phyloP scores from a whole-genome alignment of 2,113 vertebrate genomes.

The Mustelus asterias region DNA sequence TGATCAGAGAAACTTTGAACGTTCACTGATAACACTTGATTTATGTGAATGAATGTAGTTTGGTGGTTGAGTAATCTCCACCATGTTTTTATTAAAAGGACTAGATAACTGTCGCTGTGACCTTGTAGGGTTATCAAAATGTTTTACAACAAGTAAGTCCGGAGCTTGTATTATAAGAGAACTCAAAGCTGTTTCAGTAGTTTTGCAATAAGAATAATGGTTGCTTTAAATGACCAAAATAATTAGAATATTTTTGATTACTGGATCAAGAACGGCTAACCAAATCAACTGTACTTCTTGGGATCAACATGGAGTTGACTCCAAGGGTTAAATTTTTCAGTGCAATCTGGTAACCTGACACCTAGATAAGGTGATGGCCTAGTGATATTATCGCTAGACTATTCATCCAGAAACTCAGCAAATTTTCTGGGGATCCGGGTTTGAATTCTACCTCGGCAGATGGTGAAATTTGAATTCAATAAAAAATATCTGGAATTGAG shows the following conservation, averaged over 20 bases:
- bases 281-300: background rate
- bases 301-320: background rate
- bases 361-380: too few species aligned
- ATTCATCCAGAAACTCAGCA: too few species aligned
- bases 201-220: background rate
- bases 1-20: background rate
- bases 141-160: background rate
- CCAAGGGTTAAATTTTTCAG: background rate
- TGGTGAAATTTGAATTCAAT: too few species aligned
- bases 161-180: background rate
- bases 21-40: background rate
- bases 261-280: background rate
- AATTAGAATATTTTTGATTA: background rate
- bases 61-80: background rate
- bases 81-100: background rate
- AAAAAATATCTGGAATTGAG: too few species aligned
- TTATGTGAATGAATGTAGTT: background rate
- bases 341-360: too few species aligned
- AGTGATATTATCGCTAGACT: too few species aligned
- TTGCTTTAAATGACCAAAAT: background rate
- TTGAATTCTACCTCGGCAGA: too few species aligned
- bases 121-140: background rate
- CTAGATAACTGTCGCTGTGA: background rate
- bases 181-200: background rate
- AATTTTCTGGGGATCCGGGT: too few species aligned